These are phyloP conservation scores for Malachius bipustulatus DNA, from an alignment of 2,888 invertebrate species.

Conservation along the genomic window DNA sequence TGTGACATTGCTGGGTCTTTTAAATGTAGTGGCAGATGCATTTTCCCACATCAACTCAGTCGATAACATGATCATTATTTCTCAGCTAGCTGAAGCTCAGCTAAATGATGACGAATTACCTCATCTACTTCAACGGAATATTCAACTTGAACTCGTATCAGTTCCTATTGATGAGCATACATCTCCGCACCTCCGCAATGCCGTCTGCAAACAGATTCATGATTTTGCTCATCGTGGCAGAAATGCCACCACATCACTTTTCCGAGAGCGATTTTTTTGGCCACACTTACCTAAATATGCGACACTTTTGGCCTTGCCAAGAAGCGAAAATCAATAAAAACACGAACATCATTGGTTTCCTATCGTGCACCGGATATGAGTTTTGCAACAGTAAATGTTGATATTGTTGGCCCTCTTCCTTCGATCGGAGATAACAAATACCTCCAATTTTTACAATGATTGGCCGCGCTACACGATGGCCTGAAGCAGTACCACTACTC, in stretches of 20 bases:
- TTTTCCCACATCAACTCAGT: constrained; percentile 5
- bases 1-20: not conserved
- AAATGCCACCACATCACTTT: not conserved
- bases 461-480: too few relatives aligned
- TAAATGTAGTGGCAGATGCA: constrained; percentile 8
- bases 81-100: constrained; percentile 1
- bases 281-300: not conserved
- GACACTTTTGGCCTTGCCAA: not conserved
- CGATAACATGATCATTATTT: not conserved
- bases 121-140: constrained; percentile 1
- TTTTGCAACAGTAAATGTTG: too few relatives aligned
- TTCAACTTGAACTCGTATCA: not conserved
- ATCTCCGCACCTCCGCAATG: not conserved
- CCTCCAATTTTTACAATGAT: too few relatives aligned
- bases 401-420: too few relatives aligned
- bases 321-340: not conserved
- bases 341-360: too few relatives aligned
- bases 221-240: not conserved
- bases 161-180: not conserved
- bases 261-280: not conserved
- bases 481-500: too few relatives aligned
- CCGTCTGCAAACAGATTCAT: not conserved
- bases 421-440: too few relatives aligned
- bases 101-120: not conserved
- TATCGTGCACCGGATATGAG: too few relatives aligned